Conservation (phyloP, 2,113 vertebrate genomes). For the Ctenodactylus gundi region DNA sequence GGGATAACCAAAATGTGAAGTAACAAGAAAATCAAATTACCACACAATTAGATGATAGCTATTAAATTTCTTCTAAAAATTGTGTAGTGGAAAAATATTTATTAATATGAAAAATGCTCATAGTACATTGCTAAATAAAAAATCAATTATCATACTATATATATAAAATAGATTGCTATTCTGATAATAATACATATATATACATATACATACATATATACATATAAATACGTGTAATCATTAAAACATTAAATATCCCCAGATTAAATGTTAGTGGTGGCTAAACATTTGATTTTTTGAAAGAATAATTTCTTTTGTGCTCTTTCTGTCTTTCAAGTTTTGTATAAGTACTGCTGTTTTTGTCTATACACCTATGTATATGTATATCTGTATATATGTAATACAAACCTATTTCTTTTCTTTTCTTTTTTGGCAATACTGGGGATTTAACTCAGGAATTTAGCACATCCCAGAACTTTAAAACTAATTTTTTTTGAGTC, state of each 20-base stretch:
- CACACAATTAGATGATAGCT: neutral
- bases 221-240: neutral
- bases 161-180: conserved; percentile 26
- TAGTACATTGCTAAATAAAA: neutral
- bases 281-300: conserved; percentile 21
- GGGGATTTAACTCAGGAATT: neutral
- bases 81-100: neutral
- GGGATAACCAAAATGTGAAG: conserved; percentile 22
- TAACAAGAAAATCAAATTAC: neutral
- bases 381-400: neutral
- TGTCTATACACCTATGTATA: neutral
- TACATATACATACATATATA: too few species aligned
- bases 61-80: conserved; percentile 13
- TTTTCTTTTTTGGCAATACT: neutral
- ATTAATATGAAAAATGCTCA: conserved; percentile 22
- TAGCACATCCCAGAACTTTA: neutral
- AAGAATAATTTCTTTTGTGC: conserved; percentile 37
- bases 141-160: neutral
- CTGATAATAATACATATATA: conserved; percentile 39
- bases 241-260: neutral
- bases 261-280: neutral
- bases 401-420: conserved; percentile 35
- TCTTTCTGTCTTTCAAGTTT: conserved; percentile 34
- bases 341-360: conserved; percentile 3
- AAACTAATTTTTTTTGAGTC: neutral